A percentile compares a stretch with the other conserved stretches of the same genome.
Conservation (phyloP, 2,888 invertebrate genomes). For the Thymelicus sylvestris region DNA sequence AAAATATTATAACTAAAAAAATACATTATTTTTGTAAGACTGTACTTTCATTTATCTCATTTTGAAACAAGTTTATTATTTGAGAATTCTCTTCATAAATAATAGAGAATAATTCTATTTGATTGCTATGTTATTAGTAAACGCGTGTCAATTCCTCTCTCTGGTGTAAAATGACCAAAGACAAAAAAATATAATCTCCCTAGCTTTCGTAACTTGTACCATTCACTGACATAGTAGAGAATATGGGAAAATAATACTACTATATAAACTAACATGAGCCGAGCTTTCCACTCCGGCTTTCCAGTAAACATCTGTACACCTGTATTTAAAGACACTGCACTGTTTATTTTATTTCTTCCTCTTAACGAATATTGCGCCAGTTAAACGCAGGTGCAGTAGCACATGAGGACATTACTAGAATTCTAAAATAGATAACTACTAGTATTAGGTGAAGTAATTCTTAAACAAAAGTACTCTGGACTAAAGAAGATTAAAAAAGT, state of each 20-base stretch:
- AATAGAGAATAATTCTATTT: too few relatives aligned
- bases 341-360: slow-evolving; percentile 44
- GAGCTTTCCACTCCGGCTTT: slow-evolving; percentile 71
- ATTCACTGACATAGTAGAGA: slow-evolving; percentile 59
- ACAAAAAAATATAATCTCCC: not conserved
- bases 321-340: slow-evolving; percentile 73
- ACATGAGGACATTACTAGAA: slow-evolving; percentile 31
- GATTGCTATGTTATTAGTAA: too few relatives aligned
- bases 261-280: slow-evolving; percentile 68
- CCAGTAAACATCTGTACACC: slow-evolving; percentile 76
- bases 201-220: slow-evolving; percentile 46
- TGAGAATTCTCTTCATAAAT: too few relatives aligned
- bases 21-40: too few relatives aligned
- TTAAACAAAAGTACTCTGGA: slow-evolving; percentile 20
- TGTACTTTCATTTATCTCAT: too few relatives aligned
- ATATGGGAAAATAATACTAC: slow-evolving; percentile 67
- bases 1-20: too few relatives aligned
- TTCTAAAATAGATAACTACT: slow-evolving; percentile 26
- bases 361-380: slow-evolving; percentile 30
- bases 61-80: too few relatives aligned
- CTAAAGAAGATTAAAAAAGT: too few relatives aligned
- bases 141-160: too few relatives aligned
- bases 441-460: slow-evolving; percentile 17
- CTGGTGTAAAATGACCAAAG: too few relatives aligned
- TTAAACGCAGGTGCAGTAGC: slow-evolving; percentile 41